Evolutionary conservation across 2,888 invertebrate genomes (phyloP).

Genomic region (Troilus luridus): DNA sequence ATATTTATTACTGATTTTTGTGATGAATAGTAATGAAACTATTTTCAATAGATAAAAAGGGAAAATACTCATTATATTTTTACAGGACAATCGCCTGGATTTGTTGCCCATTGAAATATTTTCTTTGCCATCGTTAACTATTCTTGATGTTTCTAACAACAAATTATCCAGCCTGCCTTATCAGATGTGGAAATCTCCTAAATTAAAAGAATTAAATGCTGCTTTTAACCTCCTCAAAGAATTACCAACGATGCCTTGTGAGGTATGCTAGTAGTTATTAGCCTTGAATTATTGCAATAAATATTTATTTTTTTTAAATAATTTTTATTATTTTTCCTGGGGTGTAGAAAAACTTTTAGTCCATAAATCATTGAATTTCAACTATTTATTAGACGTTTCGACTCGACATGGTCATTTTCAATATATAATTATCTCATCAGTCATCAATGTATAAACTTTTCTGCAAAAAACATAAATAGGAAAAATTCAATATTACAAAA

Average conservation of each 20-base stretch:
- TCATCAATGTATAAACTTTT: too few species aligned
- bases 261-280: conserved; percentile 60
- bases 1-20: not conserved
- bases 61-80: conserved; percentile 42
- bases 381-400: too few species aligned
- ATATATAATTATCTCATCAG: too few species aligned
- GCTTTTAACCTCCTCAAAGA: conserved; percentile 90
- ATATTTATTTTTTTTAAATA: not conserved
- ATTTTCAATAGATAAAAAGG: not conserved
- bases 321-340: too few species aligned
- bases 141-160: conserved; percentile 95
- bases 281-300: not conserved
- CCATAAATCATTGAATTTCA: too few species aligned
- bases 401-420: too few species aligned
- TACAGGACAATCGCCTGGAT: conserved; percentile 88
- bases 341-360: too few species aligned
- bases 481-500: too few species aligned
- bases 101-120: conserved; percentile 87
- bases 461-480: too few species aligned
- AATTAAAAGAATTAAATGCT: conserved; percentile 88
- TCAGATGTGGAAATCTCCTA: conserved; percentile 88
- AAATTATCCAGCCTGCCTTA: conserved; percentile 87
- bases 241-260: conserved; percentile 71
- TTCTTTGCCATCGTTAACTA: conserved; percentile 81
- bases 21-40: not conserved